Evolutionary conservation across 2,888 invertebrate genomes (phyloP).

Genomic region (Erpobdella octoculata): DNA sequence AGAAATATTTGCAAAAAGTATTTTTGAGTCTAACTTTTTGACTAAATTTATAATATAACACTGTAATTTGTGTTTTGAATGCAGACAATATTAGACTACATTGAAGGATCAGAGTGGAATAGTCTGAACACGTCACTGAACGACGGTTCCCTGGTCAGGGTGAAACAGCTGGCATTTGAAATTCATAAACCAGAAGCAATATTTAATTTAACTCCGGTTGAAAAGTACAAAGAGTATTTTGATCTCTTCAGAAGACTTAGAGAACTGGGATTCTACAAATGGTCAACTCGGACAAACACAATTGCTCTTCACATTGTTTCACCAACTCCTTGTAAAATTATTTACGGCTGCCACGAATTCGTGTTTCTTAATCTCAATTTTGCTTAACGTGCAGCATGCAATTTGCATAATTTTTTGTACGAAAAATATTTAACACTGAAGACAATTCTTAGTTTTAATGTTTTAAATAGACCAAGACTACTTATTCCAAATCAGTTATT

Average conservation of each 20-base stretch:
- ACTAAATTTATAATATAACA: not conserved
- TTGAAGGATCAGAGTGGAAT: not conserved
- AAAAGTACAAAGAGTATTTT: not conserved
- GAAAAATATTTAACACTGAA: too few relatives aligned
- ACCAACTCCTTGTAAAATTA: not conserved
- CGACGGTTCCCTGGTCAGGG: not conserved
- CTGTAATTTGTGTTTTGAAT: not conserved
- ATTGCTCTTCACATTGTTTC: not conserved
- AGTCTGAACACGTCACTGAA: not conserved
- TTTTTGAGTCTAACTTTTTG: too few relatives aligned
- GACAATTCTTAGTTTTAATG: too few relatives aligned
- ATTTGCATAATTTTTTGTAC: too few relatives aligned
- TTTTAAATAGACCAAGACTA: too few relatives aligned
- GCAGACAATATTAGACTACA: not conserved
- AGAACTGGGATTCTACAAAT: not conserved
- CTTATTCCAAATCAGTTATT: too few relatives aligned
- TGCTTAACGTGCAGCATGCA: too few relatives aligned
- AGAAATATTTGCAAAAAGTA: too few relatives aligned
- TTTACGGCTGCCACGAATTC: not conserved
- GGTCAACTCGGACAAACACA: not conserved
- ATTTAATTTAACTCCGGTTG: not conserved
- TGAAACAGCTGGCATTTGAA: not conserved
- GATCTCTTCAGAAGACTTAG: not conserved
- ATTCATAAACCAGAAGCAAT: not conserved
- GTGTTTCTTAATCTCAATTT: not conserved